Conservation (phyloP, 2,797 vertebrate species). For the Tympanoctomys barrerae region DNA sequence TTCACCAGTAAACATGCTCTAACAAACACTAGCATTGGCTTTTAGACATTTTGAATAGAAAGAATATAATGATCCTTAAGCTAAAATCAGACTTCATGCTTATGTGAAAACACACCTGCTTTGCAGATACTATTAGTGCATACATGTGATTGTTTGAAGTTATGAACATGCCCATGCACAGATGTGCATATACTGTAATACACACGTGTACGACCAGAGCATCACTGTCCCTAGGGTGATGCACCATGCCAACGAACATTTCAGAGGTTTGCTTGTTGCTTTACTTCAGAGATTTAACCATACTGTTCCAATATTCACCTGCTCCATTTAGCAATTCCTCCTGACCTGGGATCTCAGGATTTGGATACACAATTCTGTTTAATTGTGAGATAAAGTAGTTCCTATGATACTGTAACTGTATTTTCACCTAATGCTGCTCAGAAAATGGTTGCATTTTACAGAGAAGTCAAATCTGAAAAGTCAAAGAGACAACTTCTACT, state of each 20-base stretch:
- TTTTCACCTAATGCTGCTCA: background rate
- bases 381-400: background rate
- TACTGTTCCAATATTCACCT: background rate
- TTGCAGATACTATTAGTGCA: background rate
- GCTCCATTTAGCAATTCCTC: background rate
- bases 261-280: background rate
- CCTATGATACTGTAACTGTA: background rate
- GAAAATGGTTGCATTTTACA: slow-evolving; percentile 30
- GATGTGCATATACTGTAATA: background rate
- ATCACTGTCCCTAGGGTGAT: background rate
- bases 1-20: slow-evolving; percentile 35
- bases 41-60: background rate
- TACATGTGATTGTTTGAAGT: background rate
- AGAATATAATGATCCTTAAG: background rate
- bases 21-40: background rate
- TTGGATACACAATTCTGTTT: slow-evolving; percentile 29
- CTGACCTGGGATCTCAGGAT: background rate
- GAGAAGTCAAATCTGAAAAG: slow-evolving; percentile 3
- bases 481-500: slow-evolving; percentile 17
- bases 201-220: background rate
- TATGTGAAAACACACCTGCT: slow-evolving; percentile 9
- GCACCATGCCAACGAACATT: background rate
- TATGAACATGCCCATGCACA: background rate
- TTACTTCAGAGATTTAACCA: background rate
- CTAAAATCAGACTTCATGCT: slow-evolving; percentile 43